Conservation (phyloP, 2,797 vertebrate genomes). For the Oreortyx pictus region DNA sequence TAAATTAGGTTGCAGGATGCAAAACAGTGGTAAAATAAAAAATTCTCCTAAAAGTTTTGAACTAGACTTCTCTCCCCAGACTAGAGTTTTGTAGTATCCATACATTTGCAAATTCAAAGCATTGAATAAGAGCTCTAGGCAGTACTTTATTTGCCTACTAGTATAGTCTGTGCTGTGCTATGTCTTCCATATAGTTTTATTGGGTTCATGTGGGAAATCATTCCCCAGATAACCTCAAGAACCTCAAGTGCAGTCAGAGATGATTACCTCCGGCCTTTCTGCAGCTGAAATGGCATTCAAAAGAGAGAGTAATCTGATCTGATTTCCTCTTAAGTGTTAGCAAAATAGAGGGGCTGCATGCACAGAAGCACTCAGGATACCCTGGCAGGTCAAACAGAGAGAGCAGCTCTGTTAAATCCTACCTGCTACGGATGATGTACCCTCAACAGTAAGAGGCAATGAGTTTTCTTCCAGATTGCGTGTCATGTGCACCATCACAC, state of each 20-base stretch:
- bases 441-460: constrained; percentile 77
- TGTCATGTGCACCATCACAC: constrained; percentile 86
- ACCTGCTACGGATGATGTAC: constrained; percentile 91
- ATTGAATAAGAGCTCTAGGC: neutral
- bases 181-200: neutral
- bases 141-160: neutral
- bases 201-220: neutral
- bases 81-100: neutral
- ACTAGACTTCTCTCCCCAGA: neutral
- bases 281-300: neutral
- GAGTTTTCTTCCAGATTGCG: constrained; percentile 78
- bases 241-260: neutral
- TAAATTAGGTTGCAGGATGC: neutral
- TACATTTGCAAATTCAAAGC: neutral
- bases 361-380: accelerated
- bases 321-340: neutral
- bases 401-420: neutral
- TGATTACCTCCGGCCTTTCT: neutral
- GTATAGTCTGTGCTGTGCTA: neutral
- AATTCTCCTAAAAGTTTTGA: neutral
- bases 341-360: neutral
- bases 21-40: neutral
- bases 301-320: accelerated
- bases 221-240: neutral
- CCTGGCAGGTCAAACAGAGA: neutral